Evolutionary conservation across 1,140 invertebrate genomes (phyloP), one percentile per base, ranked within the genome.

Genomic region (Brachionus plicatilis): DNA sequence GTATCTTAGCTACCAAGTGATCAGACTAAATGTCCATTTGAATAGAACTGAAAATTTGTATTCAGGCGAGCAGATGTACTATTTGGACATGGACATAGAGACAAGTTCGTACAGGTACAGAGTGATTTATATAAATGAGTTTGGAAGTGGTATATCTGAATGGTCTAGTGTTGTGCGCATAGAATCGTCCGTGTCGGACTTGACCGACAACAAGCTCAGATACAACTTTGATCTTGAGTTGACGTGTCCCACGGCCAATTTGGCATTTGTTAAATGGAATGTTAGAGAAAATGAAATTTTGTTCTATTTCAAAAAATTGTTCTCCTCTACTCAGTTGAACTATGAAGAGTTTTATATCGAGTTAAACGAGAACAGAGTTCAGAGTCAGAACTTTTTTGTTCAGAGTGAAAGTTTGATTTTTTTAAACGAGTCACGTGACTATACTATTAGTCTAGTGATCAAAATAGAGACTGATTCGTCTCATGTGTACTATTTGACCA

Each of bases 121-220:
- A 65, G 53, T 82, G 12, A 17, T 82, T 65, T 82, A 65, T 20
- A 41, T 68, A 14, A 82, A 82, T 45, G 79, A 82, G 27, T 82
- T 65, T 47, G 79, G 79, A 12, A 60, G 65, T 47, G 56, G 56
- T 3, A 37, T 82, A 6, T 76, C 72, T 27, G 45, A 76, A 24
- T 76, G 72, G 72, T 53, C 72, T 0, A 50, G 17, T 72, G 33
- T 45, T 8, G 17, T 72, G 17, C 3, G 24, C 17, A 41, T 72
- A 0, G 37, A 20, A 24, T 20, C 29, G n/a, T 9, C 29, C 9
- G 68, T 29, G 24, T 20, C 72, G 3, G 20, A 45, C 7, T 1
- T 76, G 27, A 20, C 43, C 14, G 45, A 76, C 8, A 27, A 76
- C 47, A 76, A 24, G 7, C n/a, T 72, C 6, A 17, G 68, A 72